Base-by-base conservation (phyloP, 37 sponge, comb jelly and placozoan species). In the Sycon ciliatum region DNA sequence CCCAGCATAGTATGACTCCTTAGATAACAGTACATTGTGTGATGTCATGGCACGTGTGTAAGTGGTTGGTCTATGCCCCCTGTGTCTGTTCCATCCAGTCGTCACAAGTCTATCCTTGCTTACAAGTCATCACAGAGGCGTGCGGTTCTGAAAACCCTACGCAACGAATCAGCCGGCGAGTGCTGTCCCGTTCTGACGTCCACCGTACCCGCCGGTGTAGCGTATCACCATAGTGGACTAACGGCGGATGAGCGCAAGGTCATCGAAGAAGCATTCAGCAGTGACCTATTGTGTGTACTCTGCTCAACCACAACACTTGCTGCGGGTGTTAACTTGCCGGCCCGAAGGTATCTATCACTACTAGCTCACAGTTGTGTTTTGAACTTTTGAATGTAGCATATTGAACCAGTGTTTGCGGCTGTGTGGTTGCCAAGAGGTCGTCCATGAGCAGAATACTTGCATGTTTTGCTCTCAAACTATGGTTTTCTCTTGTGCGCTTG, bases 291-390 rank as follows among this genome's bases (percentile, higher is more conserved):
- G 36, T 84, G 65, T 54, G 84, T 95, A 28, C 62, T 95, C 6
- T 78, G 83, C 9, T 95, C 90, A 62, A 95, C 95, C 38, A 87
- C 91, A 3, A 95, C 95, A 0, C 68, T 95, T 32, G 95, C 95
- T 20, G 95, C 95, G 18, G 95, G 95, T 2, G 90, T 95, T 22
- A 95, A 95, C 71, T 85, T 95, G 1, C 95, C 95, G 9, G 95
- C 95, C 23, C 81, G 67, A 33, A 73, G 93, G 93, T 85, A 62
- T 20, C 22, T 34, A 31, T 38, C 27, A 26, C 37, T 30, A 66
- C 5, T 31, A 31, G 4, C 6, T 66, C 22, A 66, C 23, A 66
- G 23, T 30, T 66, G 34, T 5, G 37, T 30, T 6, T 34, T 66
- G n/a, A n/a, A n/a, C n/a, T n/a, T n/a, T n/a, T n/a, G n/a, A n/a